Base-by-base conservation (phyloP, 2,888 invertebrate species). In the Aporophyla lueneburgensis region DNA sequence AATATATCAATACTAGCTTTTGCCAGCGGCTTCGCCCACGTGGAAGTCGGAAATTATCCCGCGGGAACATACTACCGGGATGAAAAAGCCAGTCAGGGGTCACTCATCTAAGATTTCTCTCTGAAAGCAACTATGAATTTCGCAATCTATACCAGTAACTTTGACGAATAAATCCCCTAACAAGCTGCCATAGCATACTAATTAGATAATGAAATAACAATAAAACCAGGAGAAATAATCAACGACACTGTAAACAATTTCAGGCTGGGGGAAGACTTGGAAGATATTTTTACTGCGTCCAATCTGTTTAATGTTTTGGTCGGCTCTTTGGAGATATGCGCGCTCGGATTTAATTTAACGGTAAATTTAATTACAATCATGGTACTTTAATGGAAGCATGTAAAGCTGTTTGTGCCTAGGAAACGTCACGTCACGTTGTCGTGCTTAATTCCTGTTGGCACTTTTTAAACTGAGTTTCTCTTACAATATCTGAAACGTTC, bases 261-360 rank as follows among this genome's bases (percentile, higher is more conserved):
- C 90, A 96, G 96, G 70, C 85, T 96, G 24, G 91, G 93, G 1
- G 91, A 94, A 78, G 93, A 95, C 81, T 91, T 96, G 75, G 95
- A 96, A 88, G 92, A 93, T 53, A 95, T 95, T 83, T 96, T 96
- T 78, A 92, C 90, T 19, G 92, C 90, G 7, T 92, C 94, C 5
- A 96, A 96, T 87, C 89, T 96, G 58, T 94, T 93, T 76, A 96
- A 94, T 80, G 93, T 96, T 59, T 74, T 96, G 56, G 88, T 95
- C 27, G 96, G 95, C 19, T 95, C 96, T 3, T 66, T 95, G 53
- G 92, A 94, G 89, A 96, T 96, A 88, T 96, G 96, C 81, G 95
- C 94, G 49, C 92, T 95, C 16, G 95, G 95, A 71, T 96, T 96
- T 84, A 95, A 94, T 89, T 89, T 96, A 79, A 94, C 93, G 92